phyloP scores from a whole-genome alignment of 2,113 vertebrate genomes.

The Glaucidium brasilianum region DNA sequence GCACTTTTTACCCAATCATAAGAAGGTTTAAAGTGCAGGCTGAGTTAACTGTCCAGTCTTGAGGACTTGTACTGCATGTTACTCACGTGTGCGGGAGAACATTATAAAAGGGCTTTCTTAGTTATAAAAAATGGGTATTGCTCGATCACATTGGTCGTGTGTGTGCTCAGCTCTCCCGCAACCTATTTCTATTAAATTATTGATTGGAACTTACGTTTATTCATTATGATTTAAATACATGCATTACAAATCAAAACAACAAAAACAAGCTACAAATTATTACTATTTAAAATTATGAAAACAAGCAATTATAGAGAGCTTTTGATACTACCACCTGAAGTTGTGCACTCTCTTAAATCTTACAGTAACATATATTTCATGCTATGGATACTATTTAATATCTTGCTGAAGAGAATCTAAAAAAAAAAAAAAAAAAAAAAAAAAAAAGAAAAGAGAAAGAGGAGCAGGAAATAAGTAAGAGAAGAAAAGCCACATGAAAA shows the following conservation, averaged over 20 bases:
- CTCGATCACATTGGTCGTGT: too few species aligned
- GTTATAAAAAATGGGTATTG: too few species aligned
- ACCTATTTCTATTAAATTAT: not conserved
- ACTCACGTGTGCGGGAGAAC: too few species aligned
- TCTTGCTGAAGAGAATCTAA: not conserved
- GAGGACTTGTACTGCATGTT: too few species aligned
- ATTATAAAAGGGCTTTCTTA: too few species aligned
- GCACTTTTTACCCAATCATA: too few species aligned
- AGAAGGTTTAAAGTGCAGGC: too few species aligned
- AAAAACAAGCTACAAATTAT: not conserved
- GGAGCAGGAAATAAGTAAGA: not conserved
- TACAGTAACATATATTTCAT: not conserved
- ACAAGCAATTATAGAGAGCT: not conserved
- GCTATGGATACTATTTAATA: not conserved
- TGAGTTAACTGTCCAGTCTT: too few species aligned
- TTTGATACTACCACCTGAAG: not conserved
- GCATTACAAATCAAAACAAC: not conserved
- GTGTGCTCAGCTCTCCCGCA: too few species aligned
- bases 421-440: not conserved
- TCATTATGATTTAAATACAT: not conserved
- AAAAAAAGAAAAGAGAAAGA: not conserved
- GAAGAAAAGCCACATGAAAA: not conserved
- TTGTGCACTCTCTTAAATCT: not conserved
- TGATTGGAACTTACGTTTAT: not conserved
- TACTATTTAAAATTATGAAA: not conserved